Base-by-base conservation (phyloP, 2,888 invertebrate species). In the Sicus ferrugineus region DNA sequence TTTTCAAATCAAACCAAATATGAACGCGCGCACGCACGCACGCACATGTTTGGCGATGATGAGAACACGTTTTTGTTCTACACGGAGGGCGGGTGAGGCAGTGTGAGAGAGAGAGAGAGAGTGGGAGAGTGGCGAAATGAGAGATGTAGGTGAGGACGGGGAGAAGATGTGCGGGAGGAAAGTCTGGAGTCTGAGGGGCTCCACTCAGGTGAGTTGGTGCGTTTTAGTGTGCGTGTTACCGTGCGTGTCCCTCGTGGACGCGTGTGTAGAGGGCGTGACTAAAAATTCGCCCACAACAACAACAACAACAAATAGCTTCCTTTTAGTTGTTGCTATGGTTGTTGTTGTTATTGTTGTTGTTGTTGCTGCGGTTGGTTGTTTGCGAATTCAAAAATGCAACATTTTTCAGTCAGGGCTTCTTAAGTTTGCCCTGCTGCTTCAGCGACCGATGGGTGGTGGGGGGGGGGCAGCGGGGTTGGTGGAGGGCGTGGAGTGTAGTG, bases 1-100 rank as follows among this genome's bases (percentile, higher is more conserved):
- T 73, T 73, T 71, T 69, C 69, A 66, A 23, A n/a, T n/a, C 58
- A 19, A 61, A 21, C 75, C 73, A 73, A 76, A 75, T 69, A 70
- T 69, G 62, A 71, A 76, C 72, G 74, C 72, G 73, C 67, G 73
- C 73, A 72, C 68, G 73, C 75, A 74, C 64, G 74, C 75, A 70
- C 70, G 65, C 75, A 76, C 14, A 14, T 54, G 16, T 28, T 28
- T 23, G 9, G 54, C 16, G 21, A 9, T 46, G 46, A 3, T 6
- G 9, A 46, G 3, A 3, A 19, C 46, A 46, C 46, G n/a, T 46
- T 14, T 3, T 19, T 46, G 46, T 14, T n/a, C 4, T 11, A 46
- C 3, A 19, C 4, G 46, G 46, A 3, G n/a, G 46, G 46, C 14
- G 46, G n/a, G n/a, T n/a, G n/a, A 19, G 46, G 46, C 19, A 46